Conservation (phyloP, 2,113 vertebrate genomes). For the Leucopsar rothschildi region DNA sequence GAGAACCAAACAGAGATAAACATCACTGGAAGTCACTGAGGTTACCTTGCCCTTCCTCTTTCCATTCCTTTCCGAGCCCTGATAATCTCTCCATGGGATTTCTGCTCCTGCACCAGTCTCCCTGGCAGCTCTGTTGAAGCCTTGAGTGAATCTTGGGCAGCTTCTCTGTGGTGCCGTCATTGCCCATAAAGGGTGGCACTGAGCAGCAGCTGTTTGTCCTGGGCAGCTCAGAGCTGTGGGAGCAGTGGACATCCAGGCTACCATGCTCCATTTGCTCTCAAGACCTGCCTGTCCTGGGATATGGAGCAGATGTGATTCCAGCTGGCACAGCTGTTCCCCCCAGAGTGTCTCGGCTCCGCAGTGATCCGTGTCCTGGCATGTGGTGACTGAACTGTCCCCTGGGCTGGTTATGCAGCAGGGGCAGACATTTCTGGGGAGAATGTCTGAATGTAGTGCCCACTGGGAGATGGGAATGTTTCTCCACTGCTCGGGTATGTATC, state of each 20-base stretch:
- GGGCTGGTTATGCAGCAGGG: not conserved
- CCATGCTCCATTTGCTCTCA: fast-evolving
- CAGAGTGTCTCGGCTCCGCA: fast-evolving
- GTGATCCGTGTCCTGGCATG: fast-evolving
- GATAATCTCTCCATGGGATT: fast-evolving
- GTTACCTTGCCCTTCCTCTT: not conserved
- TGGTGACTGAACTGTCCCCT: not conserved
- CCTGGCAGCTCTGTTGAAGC: fast-evolving
- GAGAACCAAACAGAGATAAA: not conserved
- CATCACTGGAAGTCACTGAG: not conserved
- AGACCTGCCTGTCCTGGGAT: fast-evolving
- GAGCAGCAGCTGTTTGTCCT: not conserved
- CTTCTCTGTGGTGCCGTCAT: fast-evolving
- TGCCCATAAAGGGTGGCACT: not conserved
- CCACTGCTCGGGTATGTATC: not conserved
- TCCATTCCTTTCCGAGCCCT: not conserved
- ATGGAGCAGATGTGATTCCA: not conserved
- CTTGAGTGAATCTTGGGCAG: not conserved
- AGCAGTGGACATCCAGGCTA: fast-evolving
- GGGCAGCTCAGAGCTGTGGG: not conserved
- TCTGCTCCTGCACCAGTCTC: not conserved
- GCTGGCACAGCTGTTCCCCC: not conserved
- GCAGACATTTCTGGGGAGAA: not conserved
- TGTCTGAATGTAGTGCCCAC: not conserved
- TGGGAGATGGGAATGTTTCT: not conserved